A percentile compares a stretch with the other conserved stretches of the same genome.
These are phyloP conservation scores for Mycalesis mineus DNA, from an alignment of 2,888 invertebrate species.

Conservation along the genomic window DNA sequence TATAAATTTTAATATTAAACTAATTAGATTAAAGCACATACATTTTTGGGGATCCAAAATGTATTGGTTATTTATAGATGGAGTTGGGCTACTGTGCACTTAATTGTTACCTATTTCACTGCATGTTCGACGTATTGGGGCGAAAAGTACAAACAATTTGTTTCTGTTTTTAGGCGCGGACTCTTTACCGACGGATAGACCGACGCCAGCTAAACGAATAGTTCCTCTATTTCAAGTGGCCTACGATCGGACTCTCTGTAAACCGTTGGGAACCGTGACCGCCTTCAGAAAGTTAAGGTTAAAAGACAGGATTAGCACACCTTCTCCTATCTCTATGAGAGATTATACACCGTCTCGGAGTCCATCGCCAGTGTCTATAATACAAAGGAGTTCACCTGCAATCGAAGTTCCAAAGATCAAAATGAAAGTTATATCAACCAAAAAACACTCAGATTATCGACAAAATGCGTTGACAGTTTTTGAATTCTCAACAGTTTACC, in stretches of 20 bases:
- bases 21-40: not conserved
- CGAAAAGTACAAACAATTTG: conserved; percentile 37
- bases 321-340: conserved; percentile 25
- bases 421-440: conserved; percentile 18
- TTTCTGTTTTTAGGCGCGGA: conserved; percentile 69
- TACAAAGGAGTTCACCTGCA: conserved; percentile 29
- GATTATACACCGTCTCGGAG: conserved; percentile 47
- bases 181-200: conserved; percentile 37
- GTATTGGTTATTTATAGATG: not conserved
- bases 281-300: conserved; percentile 55
- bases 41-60: not conserved
- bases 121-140: conserved; percentile 34
- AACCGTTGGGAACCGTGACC: conserved; percentile 60
- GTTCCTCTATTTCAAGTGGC: conserved; percentile 70
- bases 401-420: conserved; percentile 11
- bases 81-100: conserved; percentile 28
- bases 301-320: conserved; percentile 27
- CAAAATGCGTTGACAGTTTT: conserved; percentile 64
- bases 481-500: conserved; percentile 66
- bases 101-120: conserved; percentile 27
- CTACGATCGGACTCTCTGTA: conserved; percentile 68
- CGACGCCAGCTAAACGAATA: conserved; percentile 47
- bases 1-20: not conserved
- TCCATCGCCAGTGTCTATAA: conserved; percentile 46
- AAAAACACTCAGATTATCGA: conserved; percentile 48